Conservation (phyloP, 1,140 invertebrate genomes). For the Pararge aegeria region DNA sequence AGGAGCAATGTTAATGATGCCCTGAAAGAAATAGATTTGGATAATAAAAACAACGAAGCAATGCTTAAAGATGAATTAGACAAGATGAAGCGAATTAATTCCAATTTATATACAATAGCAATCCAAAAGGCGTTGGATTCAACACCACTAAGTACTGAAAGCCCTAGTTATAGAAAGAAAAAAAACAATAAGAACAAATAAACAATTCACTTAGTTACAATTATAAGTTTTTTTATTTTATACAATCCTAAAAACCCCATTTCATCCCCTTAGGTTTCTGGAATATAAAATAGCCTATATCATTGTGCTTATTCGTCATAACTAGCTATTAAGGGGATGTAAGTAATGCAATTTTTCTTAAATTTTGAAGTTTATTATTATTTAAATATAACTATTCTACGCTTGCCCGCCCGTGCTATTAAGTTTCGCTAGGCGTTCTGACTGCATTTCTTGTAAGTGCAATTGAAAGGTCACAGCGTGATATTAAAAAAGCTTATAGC, state of each 20-base stretch:
- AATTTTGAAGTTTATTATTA: too few relatives aligned
- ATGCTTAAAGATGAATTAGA: slow-evolving; percentile 49
- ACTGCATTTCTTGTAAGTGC: too few relatives aligned
- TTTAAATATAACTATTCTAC: too few relatives aligned
- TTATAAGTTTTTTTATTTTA: neutral
- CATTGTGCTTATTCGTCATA: too few relatives aligned
- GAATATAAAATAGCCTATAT: too few relatives aligned
- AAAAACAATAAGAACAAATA: slow-evolving; percentile 42
- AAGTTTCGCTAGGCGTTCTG: too few relatives aligned
- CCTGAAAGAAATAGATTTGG: slow-evolving; percentile 39
- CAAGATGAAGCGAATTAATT: slow-evolving; percentile 59
- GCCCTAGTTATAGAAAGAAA: slow-evolving; percentile 42
- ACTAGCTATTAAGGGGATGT: too few relatives aligned
- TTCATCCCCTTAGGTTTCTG: too few relatives aligned
- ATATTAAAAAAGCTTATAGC: too few relatives aligned
- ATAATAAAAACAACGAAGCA: slow-evolving; percentile 41
- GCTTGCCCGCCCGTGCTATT: too few relatives aligned
- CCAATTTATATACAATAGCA: slow-evolving; percentile 55
- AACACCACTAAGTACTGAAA: slow-evolving; percentile 30
- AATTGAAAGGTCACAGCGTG: too few relatives aligned
- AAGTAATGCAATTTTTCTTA: too few relatives aligned
- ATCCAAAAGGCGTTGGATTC: slow-evolving; percentile 52
- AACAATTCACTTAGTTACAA: slow-evolving; percentile 4
- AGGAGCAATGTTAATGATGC: slow-evolving; percentile 19
- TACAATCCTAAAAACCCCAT: neutral